A percentile compares a stretch with the other conserved stretches of the same genome.
Conservation (phyloP, 2,888 invertebrate genomes). For the Apamea monoglypha region DNA sequence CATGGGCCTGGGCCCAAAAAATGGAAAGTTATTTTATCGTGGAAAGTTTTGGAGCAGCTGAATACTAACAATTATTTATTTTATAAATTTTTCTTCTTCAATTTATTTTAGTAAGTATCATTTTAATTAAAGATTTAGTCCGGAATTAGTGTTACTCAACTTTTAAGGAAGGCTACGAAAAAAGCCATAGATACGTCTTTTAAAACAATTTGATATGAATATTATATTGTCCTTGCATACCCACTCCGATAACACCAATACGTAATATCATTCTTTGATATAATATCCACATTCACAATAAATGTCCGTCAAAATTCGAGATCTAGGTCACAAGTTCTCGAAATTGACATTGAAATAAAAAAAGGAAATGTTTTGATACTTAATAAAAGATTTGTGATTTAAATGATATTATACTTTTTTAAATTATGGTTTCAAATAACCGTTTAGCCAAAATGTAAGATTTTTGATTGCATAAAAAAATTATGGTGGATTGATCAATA, state of each 20-base stretch:
- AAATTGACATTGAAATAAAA: conserved; percentile 16
- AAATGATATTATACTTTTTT: background rate
- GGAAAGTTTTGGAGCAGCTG: background rate
- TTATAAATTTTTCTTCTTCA: background rate
- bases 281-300: background rate
- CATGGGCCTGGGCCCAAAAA: no score
- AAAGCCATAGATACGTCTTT: background rate
- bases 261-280: conserved; percentile 23
- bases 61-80: conserved; percentile 1
- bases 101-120: background rate
- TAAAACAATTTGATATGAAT: background rate
- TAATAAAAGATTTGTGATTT: background rate
- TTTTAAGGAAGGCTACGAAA: background rate
- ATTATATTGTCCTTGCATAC: background rate
- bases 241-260: conserved; percentile 1
- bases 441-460: background rate
- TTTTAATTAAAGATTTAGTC: background rate
- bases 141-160: background rate
- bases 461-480: background rate
- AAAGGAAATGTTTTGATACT: conserved; percentile 3
- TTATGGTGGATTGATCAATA: background rate
- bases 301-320: background rate
- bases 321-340: conserved; percentile 23
- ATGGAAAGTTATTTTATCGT: background rate
- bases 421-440: background rate